Percentiles rank a stretch among this genome's conserved stretches.
Evolutionary conservation across 2,888 invertebrate species (phyloP).

Genomic region (Hyalella azteca): DNA sequence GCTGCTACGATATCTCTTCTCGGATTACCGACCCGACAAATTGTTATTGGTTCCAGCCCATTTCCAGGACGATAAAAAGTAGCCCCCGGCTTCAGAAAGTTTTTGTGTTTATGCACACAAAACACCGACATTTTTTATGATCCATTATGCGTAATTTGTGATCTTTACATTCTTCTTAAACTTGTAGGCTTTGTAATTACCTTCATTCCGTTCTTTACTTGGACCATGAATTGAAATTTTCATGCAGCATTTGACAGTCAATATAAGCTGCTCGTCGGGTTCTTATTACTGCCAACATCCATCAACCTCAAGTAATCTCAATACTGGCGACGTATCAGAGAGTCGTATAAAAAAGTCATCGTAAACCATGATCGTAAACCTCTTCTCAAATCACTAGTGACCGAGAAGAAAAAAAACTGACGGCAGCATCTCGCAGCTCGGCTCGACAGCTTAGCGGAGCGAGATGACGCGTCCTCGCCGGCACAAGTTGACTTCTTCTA

Average conservation of each 20-base stretch:
- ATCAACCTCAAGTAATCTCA: slow-evolving; percentile 29
- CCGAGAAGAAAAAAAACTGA: neutral
- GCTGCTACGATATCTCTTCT: neutral
- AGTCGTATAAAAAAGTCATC: slow-evolving; percentile 33
- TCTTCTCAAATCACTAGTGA: slow-evolving; percentile 19
- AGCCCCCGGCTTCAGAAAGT: neutral
- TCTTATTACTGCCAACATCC: slow-evolving; percentile 26
- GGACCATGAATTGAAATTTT: slow-evolving; percentile 2
- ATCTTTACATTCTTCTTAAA: neutral
- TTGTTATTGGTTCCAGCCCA: neutral
- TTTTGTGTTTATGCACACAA: neutral
- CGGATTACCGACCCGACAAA: neutral
- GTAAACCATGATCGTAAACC: slow-evolving; percentile 33
- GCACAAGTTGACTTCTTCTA: no score
- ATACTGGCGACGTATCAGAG: slow-evolving; percentile 17
- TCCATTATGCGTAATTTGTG: neutral
- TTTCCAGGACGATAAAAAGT: neutral
- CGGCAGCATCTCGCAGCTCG: neutral
- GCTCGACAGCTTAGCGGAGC: neutral
- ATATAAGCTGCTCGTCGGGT: neutral
- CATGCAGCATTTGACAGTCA: slow-evolving; percentile 15
- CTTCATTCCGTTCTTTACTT: neutral
- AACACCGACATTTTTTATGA: neutral
- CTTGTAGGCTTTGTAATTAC: neutral
- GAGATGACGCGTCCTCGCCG: neutral